phyloP scores from a whole-genome alignment of 2,888 invertebrate species.

The Lasioglossum figueresi region DNA sequence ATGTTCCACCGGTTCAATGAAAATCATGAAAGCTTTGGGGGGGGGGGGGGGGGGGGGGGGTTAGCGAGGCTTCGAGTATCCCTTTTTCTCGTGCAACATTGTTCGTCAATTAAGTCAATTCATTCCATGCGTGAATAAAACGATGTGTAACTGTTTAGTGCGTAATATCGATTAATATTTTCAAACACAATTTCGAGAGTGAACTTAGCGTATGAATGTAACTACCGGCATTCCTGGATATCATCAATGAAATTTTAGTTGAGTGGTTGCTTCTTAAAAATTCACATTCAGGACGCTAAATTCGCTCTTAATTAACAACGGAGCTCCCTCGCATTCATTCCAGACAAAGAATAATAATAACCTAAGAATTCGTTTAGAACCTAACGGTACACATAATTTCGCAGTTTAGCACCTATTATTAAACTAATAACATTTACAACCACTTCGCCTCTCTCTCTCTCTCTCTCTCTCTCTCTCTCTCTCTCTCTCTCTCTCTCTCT shows the following conservation, averaged over 20 bases:
- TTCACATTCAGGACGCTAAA: neutral
- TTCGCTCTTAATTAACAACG: neutral
- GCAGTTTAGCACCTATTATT: constrained; percentile 10
- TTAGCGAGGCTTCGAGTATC: constrained; percentile 24
- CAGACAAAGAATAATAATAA: constrained; percentile 1
- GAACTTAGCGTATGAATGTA: neutral
- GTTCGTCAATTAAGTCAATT: neutral
- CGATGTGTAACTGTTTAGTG: neutral
- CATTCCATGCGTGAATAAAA: neutral
- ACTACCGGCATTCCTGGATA: neutral
- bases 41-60: no score
- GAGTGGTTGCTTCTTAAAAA: neutral
- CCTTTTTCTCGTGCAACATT: neutral
- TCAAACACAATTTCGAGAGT: neutral
- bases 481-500: neutral
- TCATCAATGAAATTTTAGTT: neutral
- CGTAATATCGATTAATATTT: neutral
- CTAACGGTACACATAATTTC: constrained; percentile 1
- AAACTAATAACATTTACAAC: constrained; percentile 21
- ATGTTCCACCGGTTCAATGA: constrained; percentile 8
- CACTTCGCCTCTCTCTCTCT: neutral
- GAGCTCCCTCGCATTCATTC: neutral
- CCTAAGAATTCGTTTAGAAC: neutral
- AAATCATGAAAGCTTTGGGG: no score
- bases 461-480: neutral